Evolutionary conservation across 2,888 invertebrate genomes (phyloP), one percentile per base, ranked within the genome.

Genomic region (Caenorhabditis imperialis): DNA sequence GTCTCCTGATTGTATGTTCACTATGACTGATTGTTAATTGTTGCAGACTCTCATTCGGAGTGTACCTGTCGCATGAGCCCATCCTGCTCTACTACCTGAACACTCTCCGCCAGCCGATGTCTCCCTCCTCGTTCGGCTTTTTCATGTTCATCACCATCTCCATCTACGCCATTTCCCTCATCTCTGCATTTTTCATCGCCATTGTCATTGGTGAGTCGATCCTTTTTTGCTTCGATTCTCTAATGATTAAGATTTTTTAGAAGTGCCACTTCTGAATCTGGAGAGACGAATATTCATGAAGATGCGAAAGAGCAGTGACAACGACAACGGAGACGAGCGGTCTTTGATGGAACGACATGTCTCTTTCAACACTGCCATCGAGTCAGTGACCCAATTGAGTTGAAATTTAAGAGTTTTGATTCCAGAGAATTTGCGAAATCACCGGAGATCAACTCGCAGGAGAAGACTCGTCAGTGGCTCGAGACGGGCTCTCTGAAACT

Each of bases 11-110:
- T 33, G 8, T 44, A 23, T 8, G 16, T 44, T 27, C 14, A 47
- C 14, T 7, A n/a, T 3, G n/a, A 27, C 18, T 1, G 10, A 27
- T 27, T 27, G 1, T 16, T 20, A n/a, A 7, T 23, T 1, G 12
- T 53, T 55, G 18, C 47, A 80, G 82, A 57, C 48, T 82, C n/a
- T 76, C 79, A 0, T 77, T 79, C 27, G 83, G 83, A 1, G 72
- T 83, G 6, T 83, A 79, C 48, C 50, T 83, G 16, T 71, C 77
- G 3, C 83, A 83, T 48, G 83, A 81, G 61, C 80, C 78, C 7
- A 67, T 83, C 20, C 69, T 81, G 7, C 48, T 81, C 5, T 71
- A 53, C 35, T 60, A 75, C 23, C 25, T 81, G n/a, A 77, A 70
- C 50, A 61, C 77, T 5, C 63, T 63, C 4, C 73, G 78, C 3